phyloP scores from a whole-genome alignment of 2,797 vertebrate genomes.

The Amblyopsis hoosieri region DNA sequence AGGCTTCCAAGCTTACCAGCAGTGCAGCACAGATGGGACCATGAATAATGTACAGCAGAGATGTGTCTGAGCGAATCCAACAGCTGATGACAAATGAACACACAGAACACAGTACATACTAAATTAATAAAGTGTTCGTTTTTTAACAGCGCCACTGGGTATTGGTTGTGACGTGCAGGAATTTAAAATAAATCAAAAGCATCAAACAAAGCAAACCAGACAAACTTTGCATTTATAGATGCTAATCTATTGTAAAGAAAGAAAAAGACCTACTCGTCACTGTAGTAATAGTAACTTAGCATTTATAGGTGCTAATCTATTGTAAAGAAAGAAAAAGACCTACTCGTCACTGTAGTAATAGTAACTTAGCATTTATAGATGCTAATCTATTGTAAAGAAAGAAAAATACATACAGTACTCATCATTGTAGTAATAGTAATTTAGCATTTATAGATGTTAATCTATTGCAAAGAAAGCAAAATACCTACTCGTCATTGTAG shows the following conservation, averaged over 20 bases:
- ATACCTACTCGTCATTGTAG: conserved; percentile 92
- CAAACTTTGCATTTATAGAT: neutral
- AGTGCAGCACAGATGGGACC: conserved; percentile 96
- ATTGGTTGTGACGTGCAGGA: too few relatives aligned
- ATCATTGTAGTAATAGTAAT: too few relatives aligned
- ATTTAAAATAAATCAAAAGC: neutral
- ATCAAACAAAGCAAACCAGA: too few relatives aligned
- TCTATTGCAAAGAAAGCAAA: neutral
- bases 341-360: conserved; percentile 96
- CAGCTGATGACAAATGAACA: conserved; percentile 75
- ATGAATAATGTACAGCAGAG: conserved; percentile 94
- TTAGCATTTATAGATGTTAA: neutral
- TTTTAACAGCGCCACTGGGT: too few relatives aligned
- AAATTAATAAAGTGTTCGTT: too few relatives aligned
- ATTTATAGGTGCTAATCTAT: neutral
- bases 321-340: conserved; percentile 20
- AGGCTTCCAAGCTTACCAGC: conserved; percentile 78
- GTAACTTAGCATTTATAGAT: conserved; percentile 47
- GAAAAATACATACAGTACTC: too few relatives aligned
- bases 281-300: conserved; percentile 84
- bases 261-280: conserved; percentile 86
- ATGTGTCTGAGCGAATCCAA: conserved; percentile 92
- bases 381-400: too few relatives aligned
- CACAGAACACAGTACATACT: neutral
- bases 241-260: neutral